Conservation (phyloP, 2,888 invertebrate genomes). For the Lamproptera curius region DNA sequence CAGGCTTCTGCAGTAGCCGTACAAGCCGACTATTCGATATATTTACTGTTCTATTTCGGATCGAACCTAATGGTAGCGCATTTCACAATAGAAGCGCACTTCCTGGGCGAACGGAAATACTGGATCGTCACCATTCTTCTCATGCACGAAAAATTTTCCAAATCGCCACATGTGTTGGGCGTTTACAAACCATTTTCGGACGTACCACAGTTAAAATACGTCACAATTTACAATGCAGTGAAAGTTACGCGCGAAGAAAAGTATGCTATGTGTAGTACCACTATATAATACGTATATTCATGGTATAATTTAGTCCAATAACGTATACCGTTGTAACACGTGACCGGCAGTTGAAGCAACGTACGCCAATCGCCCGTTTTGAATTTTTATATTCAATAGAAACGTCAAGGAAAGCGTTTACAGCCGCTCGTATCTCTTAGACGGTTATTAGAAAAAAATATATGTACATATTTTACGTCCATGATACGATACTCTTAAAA, state of each 20-base stretch:
- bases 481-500: no score
- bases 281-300: constrained; percentile 27
- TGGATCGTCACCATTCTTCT: constrained; percentile 48
- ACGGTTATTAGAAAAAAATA: no score
- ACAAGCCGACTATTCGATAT: background rate
- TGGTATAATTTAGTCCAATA: constrained; percentile 54
- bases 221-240: constrained; percentile 37
- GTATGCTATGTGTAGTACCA: constrained; percentile 40
- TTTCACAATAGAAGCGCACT: constrained; percentile 45
- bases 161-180: constrained; percentile 31
- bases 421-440: background rate
- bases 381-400: constrained; percentile 24
- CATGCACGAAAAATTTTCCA: constrained; percentile 39
- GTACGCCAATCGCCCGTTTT: constrained; percentile 27
- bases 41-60: constrained; percentile 10
- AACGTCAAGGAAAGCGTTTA: constrained; percentile 2
- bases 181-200: constrained; percentile 30
- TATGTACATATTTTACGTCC: no score
- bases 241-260: constrained; percentile 59
- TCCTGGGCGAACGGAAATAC: constrained; percentile 47
- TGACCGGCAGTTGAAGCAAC: constrained; percentile 45
- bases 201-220: constrained; percentile 26
- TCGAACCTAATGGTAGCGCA: constrained; percentile 30
- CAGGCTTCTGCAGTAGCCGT: no score
- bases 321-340: constrained; percentile 49